Evolutionary conservation across 2,888 invertebrate species (phyloP).

Genomic region (Melinopterus prodromus): DNA sequence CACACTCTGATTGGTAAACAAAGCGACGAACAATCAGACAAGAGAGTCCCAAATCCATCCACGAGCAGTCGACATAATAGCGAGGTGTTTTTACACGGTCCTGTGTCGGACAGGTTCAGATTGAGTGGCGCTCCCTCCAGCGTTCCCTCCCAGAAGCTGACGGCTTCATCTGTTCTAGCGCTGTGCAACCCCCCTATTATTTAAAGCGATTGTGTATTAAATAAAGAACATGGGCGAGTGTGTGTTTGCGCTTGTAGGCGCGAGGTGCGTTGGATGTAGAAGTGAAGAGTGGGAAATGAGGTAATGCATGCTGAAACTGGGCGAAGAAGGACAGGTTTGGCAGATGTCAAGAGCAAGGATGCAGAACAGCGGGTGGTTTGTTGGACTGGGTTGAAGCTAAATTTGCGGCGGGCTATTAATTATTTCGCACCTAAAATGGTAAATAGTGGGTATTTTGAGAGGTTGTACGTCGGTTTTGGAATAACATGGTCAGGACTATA

Average conservation of each 20-base stretch:
- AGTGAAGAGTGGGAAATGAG: neutral
- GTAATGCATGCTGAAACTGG: neutral
- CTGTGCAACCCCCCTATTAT: constrained; percentile 7
- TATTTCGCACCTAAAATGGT: neutral
- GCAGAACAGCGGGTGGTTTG: neutral
- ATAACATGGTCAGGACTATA: too few relatives aligned
- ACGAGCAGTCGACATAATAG: constrained; percentile 58
- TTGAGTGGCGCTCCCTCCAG: constrained; percentile 51
- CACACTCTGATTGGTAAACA: constrained; percentile 56
- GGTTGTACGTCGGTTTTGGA: too few relatives aligned
- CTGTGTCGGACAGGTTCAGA: constrained; percentile 58
- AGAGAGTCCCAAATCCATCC: constrained; percentile 54
- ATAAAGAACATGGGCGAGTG: constrained; percentile 24
- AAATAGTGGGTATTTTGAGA: neutral
- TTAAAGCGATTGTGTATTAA: constrained; percentile 30
- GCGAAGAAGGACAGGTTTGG: neutral
- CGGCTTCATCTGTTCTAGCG: constrained; percentile 35
- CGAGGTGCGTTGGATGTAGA: neutral
- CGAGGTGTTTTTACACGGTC: constrained; percentile 56
- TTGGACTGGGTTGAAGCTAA: neutral
- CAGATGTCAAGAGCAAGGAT: neutral
- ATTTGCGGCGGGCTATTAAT: neutral
- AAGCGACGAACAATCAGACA: constrained; percentile 57
- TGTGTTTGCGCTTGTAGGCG: constrained; percentile 5
- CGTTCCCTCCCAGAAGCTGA: constrained; percentile 19